Percentiles rank a stretch among this genome's conserved stretches.
Conservation (phyloP, 2,113 vertebrate species). For the Colaptes auratus region DNA sequence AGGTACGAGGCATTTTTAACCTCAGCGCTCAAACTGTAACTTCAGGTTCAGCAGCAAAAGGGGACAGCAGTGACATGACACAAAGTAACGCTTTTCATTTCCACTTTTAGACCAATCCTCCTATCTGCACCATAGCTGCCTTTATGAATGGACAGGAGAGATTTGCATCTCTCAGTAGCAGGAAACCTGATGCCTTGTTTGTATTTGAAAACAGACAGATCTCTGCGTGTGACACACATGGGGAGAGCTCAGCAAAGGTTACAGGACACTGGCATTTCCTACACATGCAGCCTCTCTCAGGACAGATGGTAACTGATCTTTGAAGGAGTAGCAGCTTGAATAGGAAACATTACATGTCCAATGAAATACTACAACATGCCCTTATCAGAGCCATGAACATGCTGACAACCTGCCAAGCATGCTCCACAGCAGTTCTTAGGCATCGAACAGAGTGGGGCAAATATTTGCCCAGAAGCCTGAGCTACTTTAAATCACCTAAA, state of each 20-base stretch:
- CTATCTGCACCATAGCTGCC: not conserved
- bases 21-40: not conserved
- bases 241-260: not conserved
- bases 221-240: not conserved
- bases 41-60: not conserved
- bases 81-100: not conserved
- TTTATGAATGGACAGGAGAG: not conserved
- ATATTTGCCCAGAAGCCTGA: not conserved
- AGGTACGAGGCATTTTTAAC: not conserved
- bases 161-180: not conserved
- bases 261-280: not conserved
- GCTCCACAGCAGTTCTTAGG: not conserved
- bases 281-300: not conserved
- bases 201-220: not conserved
- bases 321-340: not conserved
- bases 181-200: not conserved
- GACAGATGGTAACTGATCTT: not conserved
- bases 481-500: not conserved
- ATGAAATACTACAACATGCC: not conserved
- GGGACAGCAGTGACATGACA: not conserved
- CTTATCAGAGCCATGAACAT: not conserved
- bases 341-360: not conserved
- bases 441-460: not conserved
- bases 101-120: not conserved
- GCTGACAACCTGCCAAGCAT: not conserved